A percentile compares a stretch with the other conserved stretches of the same genome.
Evolutionary conservation across 2,888 invertebrate genomes (phyloP).

Genomic region (Pristionchus fissidentatus): DNA sequence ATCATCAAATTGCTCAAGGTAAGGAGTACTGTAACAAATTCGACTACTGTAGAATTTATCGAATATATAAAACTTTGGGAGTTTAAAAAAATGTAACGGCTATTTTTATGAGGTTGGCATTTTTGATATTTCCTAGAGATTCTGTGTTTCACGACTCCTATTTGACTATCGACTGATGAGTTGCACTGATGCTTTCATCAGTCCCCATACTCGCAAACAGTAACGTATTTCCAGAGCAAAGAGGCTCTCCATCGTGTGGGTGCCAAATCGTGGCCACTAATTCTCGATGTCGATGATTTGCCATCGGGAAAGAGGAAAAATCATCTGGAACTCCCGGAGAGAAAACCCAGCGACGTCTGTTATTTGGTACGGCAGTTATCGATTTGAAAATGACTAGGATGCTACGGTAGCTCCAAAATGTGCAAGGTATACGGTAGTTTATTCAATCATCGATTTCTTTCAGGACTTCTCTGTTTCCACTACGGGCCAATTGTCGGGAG

Average conservation of each 20-base stretch:
- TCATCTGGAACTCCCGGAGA: slow-evolving; percentile 52
- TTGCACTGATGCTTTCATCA: not conserved
- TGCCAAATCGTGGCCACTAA: slow-evolving; percentile 89
- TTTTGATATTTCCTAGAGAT: too few relatives aligned
- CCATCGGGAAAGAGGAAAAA: slow-evolving; percentile 66
- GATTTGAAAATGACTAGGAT: not conserved
- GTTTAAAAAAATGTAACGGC: too few relatives aligned
- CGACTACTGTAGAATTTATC: too few relatives aligned
- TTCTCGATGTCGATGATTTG: slow-evolving; percentile 96
- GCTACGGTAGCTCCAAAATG: too few relatives aligned
- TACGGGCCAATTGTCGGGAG: slow-evolving; percentile 93
- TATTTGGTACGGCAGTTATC: slow-evolving; percentile 60
- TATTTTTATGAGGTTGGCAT: too few relatives aligned
- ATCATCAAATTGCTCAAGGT: slow-evolving; percentile 90
- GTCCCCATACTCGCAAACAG: too few relatives aligned
- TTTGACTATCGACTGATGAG: not conserved
- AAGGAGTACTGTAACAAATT: too few relatives aligned
- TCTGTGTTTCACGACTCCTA: not conserved
- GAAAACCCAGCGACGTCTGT: slow-evolving; percentile 63
- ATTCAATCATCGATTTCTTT: not conserved
- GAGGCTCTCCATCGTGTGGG: slow-evolving; percentile 74
- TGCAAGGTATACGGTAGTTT: too few relatives aligned
- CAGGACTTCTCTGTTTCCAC: slow-evolving; percentile 94
- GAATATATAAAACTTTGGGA: too few relatives aligned
- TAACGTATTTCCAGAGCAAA: slow-evolving; percentile 64